A percentile compares a stretch with the other conserved stretches of the same genome.
These are phyloP conservation scores for Pteropus rufus DNA, from an alignment of 2,797 vertebrate genomes.

Conservation along the genomic window DNA sequence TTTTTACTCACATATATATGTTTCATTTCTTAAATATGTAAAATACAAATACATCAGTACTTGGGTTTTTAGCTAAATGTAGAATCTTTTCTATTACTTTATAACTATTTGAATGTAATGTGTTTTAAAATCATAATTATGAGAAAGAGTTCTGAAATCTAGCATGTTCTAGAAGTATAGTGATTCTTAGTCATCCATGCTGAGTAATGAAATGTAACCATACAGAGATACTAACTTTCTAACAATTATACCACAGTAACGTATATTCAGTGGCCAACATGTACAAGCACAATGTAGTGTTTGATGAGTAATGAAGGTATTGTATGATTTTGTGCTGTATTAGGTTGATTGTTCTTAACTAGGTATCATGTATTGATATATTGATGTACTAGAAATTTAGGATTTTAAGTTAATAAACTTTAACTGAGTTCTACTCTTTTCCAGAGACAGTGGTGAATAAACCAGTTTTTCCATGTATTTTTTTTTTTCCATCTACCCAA, in stretches of 20 bases:
- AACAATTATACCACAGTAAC: background rate
- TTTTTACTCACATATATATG: background rate
- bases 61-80: background rate
- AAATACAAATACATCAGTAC: background rate
- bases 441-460: background rate
- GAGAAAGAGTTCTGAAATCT: constrained; percentile 20
- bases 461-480: background rate
- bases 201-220: background rate
- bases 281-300: background rate
- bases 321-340: background rate
- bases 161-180: background rate
- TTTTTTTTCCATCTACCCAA: background rate
- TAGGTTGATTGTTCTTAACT: background rate
- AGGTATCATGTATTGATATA: background rate
- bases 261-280: background rate
- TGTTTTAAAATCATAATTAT: constrained; percentile 20
- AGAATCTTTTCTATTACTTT: background rate
- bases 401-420: constrained; percentile 33
- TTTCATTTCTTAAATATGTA: constrained; percentile 43
- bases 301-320: background rate
- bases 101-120: background rate
- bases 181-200: background rate
- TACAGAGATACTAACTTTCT: constrained; percentile 13
- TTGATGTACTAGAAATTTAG: background rate
- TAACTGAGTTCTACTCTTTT: background rate